Evolutionary conservation across 64 coral and sea anemone species (phyloP).

Genomic region (Exaiptasia diaphana): DNA sequence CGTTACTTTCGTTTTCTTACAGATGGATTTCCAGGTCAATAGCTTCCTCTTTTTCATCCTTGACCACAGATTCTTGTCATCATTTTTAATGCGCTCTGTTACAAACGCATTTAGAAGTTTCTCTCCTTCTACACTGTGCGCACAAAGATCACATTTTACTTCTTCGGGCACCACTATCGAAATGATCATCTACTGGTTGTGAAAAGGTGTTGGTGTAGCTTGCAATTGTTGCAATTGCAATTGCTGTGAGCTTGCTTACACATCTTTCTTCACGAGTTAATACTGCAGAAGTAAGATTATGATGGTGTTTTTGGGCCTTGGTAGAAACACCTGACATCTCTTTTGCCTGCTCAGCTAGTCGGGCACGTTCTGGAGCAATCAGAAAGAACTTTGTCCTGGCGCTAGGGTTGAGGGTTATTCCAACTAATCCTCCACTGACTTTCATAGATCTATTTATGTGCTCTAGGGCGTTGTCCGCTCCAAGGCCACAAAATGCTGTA

Average conservation of each 20-base stretch:
- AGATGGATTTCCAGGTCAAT: constrained; percentile 3
- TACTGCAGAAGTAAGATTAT: constrained; percentile 18
- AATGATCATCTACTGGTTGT: constrained; percentile 15
- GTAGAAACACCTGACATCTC: constrained; percentile 23
- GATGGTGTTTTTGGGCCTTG: constrained; percentile 9
- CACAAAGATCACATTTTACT: constrained; percentile 34
- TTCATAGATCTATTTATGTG: constrained; percentile 14
- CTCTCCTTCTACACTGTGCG: neutral
- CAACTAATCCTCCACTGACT: neutral
- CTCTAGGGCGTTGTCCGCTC: constrained; percentile 8
- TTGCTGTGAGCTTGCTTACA: neutral
- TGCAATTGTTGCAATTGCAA: neutral
- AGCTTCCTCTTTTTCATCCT: constrained; percentile 23
- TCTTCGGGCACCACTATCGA: constrained; percentile 41
- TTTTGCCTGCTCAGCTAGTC: constrained; percentile 8
- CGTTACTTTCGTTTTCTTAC: constrained; percentile 20
- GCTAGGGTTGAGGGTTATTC: constrained; percentile 15
- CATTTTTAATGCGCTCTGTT: constrained; percentile 16
- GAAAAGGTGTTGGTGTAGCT: constrained; percentile 4
- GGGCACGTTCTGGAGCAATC: constrained; percentile 13
- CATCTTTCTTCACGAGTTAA: constrained; percentile 14
- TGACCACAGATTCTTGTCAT: constrained; percentile 17
- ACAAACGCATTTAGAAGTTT: constrained; percentile 18
- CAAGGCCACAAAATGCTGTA: constrained; percentile 14
- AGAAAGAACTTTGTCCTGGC: constrained; percentile 17